Percentiles rank a stretch among this genome's conserved stretches.
Conservation (phyloP, 2,797 vertebrate genomes). For the Megalops cyprinoides region DNA sequence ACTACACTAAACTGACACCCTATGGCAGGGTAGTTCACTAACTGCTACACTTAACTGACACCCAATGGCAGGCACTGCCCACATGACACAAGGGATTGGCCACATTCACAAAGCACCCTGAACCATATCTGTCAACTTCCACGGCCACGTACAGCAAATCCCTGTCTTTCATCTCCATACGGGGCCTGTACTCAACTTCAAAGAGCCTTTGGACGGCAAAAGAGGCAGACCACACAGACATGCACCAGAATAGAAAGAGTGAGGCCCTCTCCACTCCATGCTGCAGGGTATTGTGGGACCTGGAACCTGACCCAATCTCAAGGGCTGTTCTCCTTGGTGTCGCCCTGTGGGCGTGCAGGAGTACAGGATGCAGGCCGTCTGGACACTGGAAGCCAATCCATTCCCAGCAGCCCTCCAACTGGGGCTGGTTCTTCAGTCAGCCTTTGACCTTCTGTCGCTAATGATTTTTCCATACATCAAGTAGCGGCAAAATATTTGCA, state of each 20-base stretch:
- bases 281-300: not conserved
- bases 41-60: no score
- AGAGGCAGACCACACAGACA: no score
- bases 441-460: not conserved
- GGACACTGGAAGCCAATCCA: not conserved
- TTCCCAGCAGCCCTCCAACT: not conserved
- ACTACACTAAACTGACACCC: not conserved
- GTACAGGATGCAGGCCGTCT: no score
- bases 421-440: not conserved
- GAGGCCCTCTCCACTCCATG: not conserved
- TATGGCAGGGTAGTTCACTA: no score
- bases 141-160: not conserved
- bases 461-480: not conserved
- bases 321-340: no score
- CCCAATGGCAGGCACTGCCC: not conserved
- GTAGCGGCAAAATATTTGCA: not conserved
- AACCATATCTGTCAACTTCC: not conserved
- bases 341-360: no score
- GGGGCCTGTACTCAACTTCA: slow-evolving; percentile 6
- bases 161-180: not conserved
- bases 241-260: not conserved
- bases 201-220: not conserved
- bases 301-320: no score
- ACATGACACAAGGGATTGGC: not conserved
- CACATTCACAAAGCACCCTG: not conserved